Percentiles rank a stretch among this genome's conserved stretches.
Evolutionary conservation across 2,888 invertebrate genomes (phyloP).

Genomic region (Argyresthia goedartella): DNA sequence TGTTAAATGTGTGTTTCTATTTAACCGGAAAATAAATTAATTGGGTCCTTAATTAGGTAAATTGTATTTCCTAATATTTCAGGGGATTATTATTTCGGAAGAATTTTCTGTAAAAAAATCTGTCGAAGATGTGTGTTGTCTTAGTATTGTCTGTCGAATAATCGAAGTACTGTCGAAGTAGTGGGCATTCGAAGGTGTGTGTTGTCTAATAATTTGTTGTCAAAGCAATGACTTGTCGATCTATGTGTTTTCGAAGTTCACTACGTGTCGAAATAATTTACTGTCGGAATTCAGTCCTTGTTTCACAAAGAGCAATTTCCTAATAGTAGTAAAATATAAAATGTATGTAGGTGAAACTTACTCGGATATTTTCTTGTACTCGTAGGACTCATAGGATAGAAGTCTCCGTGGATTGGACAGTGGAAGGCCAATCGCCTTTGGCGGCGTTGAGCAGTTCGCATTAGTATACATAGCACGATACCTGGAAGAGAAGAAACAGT

Average conservation of each 20-base stretch:
- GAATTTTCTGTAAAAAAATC: background rate
- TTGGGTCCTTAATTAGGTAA: no score
- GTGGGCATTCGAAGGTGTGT: no score
- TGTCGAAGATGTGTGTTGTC: background rate
- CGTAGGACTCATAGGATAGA: slow-evolving; percentile 80
- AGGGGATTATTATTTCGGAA: background rate
- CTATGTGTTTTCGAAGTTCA: no score
- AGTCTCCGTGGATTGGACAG: slow-evolving; percentile 83
- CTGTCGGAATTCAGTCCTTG: no score
- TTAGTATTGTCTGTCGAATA: background rate
- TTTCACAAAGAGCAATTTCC: no score
- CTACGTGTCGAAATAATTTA: no score
- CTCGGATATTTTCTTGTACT: slow-evolving; percentile 63
- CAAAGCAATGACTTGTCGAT: no score
- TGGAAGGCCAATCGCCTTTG: slow-evolving; percentile 81
- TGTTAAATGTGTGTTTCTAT: no score
- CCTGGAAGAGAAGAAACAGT: slow-evolving; percentile 69
- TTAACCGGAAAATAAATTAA: no score
- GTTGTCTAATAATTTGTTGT: background rate
- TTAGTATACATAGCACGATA: slow-evolving; percentile 75
- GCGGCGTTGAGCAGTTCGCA: slow-evolving; percentile 74
- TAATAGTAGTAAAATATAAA: no score
- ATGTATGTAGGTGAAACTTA: no score
- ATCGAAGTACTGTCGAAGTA: background rate
- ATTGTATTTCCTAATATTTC: no score